phyloP scores from a whole-genome alignment of 2,113 vertebrate species.

The Halichoeres trimaculatus region DNA sequence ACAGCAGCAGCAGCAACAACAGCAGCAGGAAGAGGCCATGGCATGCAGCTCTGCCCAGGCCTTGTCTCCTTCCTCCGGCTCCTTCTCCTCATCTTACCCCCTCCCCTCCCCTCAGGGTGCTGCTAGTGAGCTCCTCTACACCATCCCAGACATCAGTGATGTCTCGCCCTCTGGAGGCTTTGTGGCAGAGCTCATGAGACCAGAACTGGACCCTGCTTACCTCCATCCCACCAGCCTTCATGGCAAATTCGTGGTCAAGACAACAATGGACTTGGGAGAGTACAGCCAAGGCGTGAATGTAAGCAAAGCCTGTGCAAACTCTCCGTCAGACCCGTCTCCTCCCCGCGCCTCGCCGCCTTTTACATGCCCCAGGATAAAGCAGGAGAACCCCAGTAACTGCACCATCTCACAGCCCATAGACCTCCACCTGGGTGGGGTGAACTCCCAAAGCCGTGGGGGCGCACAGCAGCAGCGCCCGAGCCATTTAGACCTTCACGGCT shows the following conservation, averaged over 20 bases:
- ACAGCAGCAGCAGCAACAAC: conserved; percentile 79
- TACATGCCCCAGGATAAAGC: conserved; percentile 91
- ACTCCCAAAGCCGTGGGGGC: conserved; percentile 80
- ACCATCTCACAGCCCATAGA: conserved; percentile 85
- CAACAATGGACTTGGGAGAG: conserved; percentile 88
- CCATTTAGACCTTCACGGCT: conserved; percentile 84
- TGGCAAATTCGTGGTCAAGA: conserved; percentile 93
- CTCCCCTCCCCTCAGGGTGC: conserved; percentile 81
- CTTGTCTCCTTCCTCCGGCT: conserved; percentile 80
- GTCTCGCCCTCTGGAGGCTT: conserved; percentile 95
- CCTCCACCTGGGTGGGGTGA: conserved; percentile 72
- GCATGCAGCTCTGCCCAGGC: conserved; percentile 75
- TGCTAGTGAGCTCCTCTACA: conserved; percentile 79
- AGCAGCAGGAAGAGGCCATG: conserved; percentile 77
- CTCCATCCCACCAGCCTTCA: conserved; percentile 87
- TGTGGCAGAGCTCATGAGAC: conserved; percentile 94
- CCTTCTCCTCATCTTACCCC: conserved; percentile 84
- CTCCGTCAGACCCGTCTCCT: conserved; percentile 75
- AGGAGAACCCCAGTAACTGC: conserved; percentile 88
- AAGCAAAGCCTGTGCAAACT: conserved; percentile 81
- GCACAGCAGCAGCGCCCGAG: conserved; percentile 80
- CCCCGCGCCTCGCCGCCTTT: conserved; percentile 69
- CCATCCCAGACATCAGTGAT: conserved; percentile 92
- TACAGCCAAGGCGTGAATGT: conserved; percentile 86
- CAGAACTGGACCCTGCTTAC: conserved; percentile 94